Percentiles rank a stretch among this genome's conserved stretches.
These are phyloP conservation scores for Liposcelis brunnea DNA, from an alignment of 2,888 invertebrate species.

Conservation along the genomic window DNA sequence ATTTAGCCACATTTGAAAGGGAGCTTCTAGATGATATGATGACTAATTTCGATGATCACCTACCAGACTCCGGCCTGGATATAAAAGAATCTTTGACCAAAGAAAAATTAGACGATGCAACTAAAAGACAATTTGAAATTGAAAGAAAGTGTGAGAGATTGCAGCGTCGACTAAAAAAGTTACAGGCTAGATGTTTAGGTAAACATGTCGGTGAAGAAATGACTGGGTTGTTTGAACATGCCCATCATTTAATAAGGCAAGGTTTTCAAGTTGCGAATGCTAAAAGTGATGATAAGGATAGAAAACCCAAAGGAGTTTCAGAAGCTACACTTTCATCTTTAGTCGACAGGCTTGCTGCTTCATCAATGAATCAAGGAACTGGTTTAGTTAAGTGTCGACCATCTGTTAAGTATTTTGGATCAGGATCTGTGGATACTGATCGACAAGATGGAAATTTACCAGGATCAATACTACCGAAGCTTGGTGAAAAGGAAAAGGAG, in stretches of 20 bases:
- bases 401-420: slow-evolving; percentile 33
- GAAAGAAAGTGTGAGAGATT: slow-evolving; percentile 55
- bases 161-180: slow-evolving; percentile 50
- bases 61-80: slow-evolving; percentile 13
- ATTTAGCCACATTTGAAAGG: slow-evolving; percentile 21
- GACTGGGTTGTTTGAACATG: slow-evolving; percentile 55
- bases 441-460: neutral
- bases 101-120: slow-evolving; percentile 34
- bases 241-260: slow-evolving; percentile 39
- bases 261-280: slow-evolving; percentile 25
- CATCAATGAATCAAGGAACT: too few species aligned
- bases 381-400: slow-evolving; percentile 21
- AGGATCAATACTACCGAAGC: slow-evolving; percentile 9
- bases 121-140: slow-evolving; percentile 39
- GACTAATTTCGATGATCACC: slow-evolving; percentile 27
- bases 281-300: slow-evolving; percentile 8
- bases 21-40: slow-evolving; percentile 33
- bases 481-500: slow-evolving; percentile 20
- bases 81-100: slow-evolving; percentile 28
- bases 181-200: slow-evolving; percentile 58
- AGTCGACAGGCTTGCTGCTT: too few species aligned
- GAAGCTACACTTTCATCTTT: too few species aligned
- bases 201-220: slow-evolving; percentile 64
- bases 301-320: slow-evolving; percentile 1
- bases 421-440: slow-evolving; percentile 28